Evolutionary conservation across 2,888 invertebrate genomes (phyloP), one percentile per base, ranked within the genome.

Genomic region (Chaetoderma sp.): DNA sequence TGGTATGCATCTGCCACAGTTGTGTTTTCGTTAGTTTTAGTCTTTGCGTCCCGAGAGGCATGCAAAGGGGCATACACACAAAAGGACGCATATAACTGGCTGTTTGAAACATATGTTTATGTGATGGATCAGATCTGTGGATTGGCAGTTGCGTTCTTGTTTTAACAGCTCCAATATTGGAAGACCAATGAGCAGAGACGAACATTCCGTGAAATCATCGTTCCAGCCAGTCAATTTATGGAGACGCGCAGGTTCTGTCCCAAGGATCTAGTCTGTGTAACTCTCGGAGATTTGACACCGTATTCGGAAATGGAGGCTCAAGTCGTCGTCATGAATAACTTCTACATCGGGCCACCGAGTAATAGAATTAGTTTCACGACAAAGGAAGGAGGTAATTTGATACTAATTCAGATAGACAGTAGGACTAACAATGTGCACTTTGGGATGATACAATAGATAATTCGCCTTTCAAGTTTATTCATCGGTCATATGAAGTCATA

Each of bases 291-390:
- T 49, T 69, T 86, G 36, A 75, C 81, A 0, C 79, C 84, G 0
- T 79, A 67, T 64, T 77, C 81, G 13, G 60, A 92, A 86, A 97
- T 98, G 85, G 93, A 92, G 83, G 95, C 94, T 0, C 91, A 93
- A 69, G 94, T 98, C 23, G 89, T 94, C 56, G 97, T 94, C 0
- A 95, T 94, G 86, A 99, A 99, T 83, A 94, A 94, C 49, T 92
- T 88, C 66, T 95, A 93, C 86, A 94, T 94, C 82, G 97, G 98
- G 4, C 95, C 96, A 4, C 91, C 94, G 0, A 95, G 95, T 80
- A 93, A 94, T 68, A 90, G 90, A 0, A 89, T 98, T 55, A 91
- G 62, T 3, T 80, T 84, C 65, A 62, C 42, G 5, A 85, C 84
- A 2, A 39, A 62, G 27, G 76, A 80, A 65, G 86, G 85, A 72